Base-by-base conservation (phyloP, 2,888 invertebrate genomes). In the Aphelenchoides bicaudatus region DNA sequence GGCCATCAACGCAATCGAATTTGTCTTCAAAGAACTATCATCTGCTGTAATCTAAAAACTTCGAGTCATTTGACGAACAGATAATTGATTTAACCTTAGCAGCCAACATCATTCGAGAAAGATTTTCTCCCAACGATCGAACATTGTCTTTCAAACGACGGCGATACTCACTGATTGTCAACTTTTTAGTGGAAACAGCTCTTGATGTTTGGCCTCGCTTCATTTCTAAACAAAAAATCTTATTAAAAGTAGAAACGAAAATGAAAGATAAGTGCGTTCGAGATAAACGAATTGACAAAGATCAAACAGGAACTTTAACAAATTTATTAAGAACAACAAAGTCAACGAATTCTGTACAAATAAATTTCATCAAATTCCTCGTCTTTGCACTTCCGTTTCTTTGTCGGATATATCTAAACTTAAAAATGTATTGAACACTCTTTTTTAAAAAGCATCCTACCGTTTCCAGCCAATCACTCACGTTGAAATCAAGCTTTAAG, bases 71-170 rank as follows among this genome's bases (percentile, higher is more conserved):
- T 8, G 16, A 48, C 6, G 47, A 53, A 51, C 13, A 53, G 1
- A 1, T 10, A 52, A n/a, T n/a, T n/a, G n/a, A n/a, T n/a, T n/a
- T n/a, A n/a, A 77, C 74, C 64, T 75, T 77, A 2, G 69, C 67
- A 3, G 68, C 66, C 5, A 57, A 75, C 59, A 82, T 73, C 53
- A 80, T 84, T 88, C 92, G 92, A 84, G 89, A 88, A 81, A 91
- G 94, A 81, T 96, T 96, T 80, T 96, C 94, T 55, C 92, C 83
- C 89, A 98, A 92, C 70, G 93, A 91, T 80, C 90, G 91, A 0
- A 94, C 89, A 82, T 93, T 94, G 81, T 94, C 93, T 81, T 93
- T 93, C 47, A 96, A 83, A 59, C 93, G 85, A 19, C 90, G 90
- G 62, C 91, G 88, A 80, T 94, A 96, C 0, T 92, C 92, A 82